Percentiles rank a stretch among this genome's conserved stretches.
Evolutionary conservation across 2,888 invertebrate genomes (phyloP).

Genomic region (Ctenicera cuprea): DNA sequence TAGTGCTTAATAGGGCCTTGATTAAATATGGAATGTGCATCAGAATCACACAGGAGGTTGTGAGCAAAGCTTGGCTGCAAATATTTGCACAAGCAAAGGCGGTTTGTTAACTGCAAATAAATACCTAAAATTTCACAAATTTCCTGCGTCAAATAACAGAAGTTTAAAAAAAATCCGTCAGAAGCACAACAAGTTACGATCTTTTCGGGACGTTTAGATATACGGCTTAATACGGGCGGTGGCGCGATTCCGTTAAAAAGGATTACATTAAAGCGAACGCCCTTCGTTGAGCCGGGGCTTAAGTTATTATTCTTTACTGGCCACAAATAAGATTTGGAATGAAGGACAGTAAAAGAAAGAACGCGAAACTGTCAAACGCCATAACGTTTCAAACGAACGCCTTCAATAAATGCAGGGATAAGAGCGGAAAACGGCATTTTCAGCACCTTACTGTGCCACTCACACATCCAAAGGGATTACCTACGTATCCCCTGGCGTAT

Average conservation of each 20-base stretch:
- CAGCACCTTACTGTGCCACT: slow-evolving; percentile 19
- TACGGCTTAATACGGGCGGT: too few species aligned
- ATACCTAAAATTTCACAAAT: too few species aligned
- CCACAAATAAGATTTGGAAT: slow-evolving; percentile 1
- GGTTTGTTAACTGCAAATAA: neutral
- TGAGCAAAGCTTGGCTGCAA: neutral
- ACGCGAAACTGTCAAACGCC: slow-evolving; percentile 26
- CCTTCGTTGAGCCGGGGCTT: neutral
- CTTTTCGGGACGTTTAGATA: too few species aligned
- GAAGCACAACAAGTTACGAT: too few species aligned
- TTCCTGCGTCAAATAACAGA: too few species aligned
- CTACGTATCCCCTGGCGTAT: neutral
- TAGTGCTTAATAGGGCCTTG: slow-evolving; percentile 1
- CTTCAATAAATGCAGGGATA: slow-evolving; percentile 20
- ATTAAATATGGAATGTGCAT: slow-evolving; percentile 28
- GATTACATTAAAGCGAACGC: too few species aligned
- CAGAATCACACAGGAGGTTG: slow-evolving; percentile 12
- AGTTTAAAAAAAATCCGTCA: too few species aligned
- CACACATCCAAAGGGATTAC: slow-evolving; percentile 17
- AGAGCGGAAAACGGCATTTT: slow-evolving; percentile 16
- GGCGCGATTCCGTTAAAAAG: too few species aligned
- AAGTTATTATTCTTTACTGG: slow-evolving; percentile 7
- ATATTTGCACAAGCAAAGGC: slow-evolving; percentile 9
- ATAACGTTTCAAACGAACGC: slow-evolving; percentile 20
- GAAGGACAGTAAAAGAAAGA: slow-evolving; percentile 11